Conservation (phyloP, 2,113 vertebrate genomes). For the Grus americana region DNA sequence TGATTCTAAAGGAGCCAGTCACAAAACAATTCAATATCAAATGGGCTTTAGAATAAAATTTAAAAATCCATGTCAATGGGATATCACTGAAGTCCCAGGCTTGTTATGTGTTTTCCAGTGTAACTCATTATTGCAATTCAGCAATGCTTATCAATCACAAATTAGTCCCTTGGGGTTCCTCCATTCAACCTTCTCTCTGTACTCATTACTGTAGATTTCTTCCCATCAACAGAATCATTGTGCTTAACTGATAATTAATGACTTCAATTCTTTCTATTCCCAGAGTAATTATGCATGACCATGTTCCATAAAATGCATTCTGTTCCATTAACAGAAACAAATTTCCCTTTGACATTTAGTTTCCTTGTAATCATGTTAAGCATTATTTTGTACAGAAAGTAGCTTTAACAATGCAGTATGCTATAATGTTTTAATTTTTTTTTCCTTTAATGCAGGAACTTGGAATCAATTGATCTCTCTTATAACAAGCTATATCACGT, state of each 20-base stretch:
- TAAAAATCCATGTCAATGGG: background rate
- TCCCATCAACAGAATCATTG: background rate
- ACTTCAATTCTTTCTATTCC: background rate
- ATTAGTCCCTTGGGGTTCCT: background rate
- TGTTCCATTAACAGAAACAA: background rate
- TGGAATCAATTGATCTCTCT: constrained; percentile 95
- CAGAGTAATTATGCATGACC: background rate
- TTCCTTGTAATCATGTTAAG: background rate
- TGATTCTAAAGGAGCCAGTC: background rate
- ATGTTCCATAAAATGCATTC: background rate
- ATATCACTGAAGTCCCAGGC: background rate
- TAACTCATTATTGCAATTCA: background rate
- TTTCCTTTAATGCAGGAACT: constrained; percentile 77
- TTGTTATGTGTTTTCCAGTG: background rate
- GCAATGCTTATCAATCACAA: background rate
- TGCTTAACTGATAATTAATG: background rate
- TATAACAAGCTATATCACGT: constrained; percentile 92
- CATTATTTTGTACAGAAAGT: background rate
- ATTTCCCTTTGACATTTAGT: background rate
- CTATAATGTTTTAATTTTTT: background rate
- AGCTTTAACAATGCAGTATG: background rate
- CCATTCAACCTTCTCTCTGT: background rate
- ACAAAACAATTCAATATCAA: background rate
- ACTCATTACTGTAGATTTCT: background rate
- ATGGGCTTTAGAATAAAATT: background rate